Evolutionary conservation across 2,888 invertebrate genomes (phyloP).

Genomic region (Caenorhabditis sp.): DNA sequence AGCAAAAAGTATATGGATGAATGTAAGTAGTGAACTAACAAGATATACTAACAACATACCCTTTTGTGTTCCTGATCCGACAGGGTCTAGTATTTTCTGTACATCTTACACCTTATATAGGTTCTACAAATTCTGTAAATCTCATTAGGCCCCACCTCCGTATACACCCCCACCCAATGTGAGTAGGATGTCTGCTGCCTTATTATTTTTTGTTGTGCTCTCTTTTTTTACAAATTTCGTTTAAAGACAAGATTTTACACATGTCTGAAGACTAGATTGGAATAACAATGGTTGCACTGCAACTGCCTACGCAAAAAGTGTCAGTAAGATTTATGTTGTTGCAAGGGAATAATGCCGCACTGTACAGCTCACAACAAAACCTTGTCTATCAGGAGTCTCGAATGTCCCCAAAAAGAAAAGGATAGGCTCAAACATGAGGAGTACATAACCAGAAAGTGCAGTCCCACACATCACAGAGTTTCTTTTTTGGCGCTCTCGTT

Average conservation of each 20-base stretch:
- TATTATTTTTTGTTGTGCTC: neutral
- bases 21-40: too few relatives aligned
- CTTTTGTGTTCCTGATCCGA: too few relatives aligned
- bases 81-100: too few relatives aligned
- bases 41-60: too few relatives aligned
- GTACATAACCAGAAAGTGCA: neutral
- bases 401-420: neutral
- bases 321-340: neutral
- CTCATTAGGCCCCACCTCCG: neutral
- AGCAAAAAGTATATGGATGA: conserved; percentile 32
- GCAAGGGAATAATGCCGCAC: too few relatives aligned
- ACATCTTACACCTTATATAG: too few relatives aligned
- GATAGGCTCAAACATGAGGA: too few relatives aligned
- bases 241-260: neutral
- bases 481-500: conserved; percentile 10
- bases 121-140: neutral
- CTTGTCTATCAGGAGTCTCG: neutral
- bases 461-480: conserved; percentile 12
- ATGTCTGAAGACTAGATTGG: neutral
- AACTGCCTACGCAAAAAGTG: neutral
- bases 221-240: neutral
- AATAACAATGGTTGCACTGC: neutral
- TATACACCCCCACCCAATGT: neutral
- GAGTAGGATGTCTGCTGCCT: neutral
- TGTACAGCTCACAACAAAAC: neutral